Evolutionary conservation across 1,140 invertebrate genomes (phyloP), one percentile per base, ranked within the genome.

Genomic region (Tetramorium parvispinum): DNA sequence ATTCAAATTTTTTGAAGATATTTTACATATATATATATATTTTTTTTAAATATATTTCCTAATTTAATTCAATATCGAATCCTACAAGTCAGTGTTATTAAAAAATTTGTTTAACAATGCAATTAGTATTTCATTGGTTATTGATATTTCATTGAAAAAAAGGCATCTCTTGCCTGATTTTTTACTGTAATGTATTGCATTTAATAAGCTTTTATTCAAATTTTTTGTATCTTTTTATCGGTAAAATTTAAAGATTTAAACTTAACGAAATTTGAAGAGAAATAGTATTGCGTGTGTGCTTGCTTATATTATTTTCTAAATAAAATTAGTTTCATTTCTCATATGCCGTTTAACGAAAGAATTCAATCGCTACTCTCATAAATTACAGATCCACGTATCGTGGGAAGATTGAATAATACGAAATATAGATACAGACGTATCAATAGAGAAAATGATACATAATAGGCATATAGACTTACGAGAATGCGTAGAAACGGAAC

Each of bases 401-500:
- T 70, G 78, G 49, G 53, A 81, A 78, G 55, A 21, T 13, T 40
- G 32, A 37, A 27, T 75, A 75, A 75, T 49, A 21, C 24, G 77
- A 46, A 46, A 53, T 53, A 57, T 65, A 85, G 51, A 85, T 79
- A 63, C 55, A 40, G 46, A 79, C n/a, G 24, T 85, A 85, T 85
- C 83, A 79, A 85, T 85, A 79, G 46, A 77, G 61, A 79, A 65
- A 85, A 85, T 78, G 40, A 79, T 65, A 53, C 37, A 43, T 65
- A 79, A 85, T 85, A 11, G 32, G n/a, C 18, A 51, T 24, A 55
- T 51, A 78, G 16, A 85, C 61, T 77, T 79, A 51, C 16, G 49
- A 16, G 59, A 66, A 83, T 65, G 63, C 24, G 61, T 79, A 46
- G 40, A 57, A 40, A 66, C 75, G 83, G 61, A 43, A 79, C 61